Evolutionary conservation across 1,140 invertebrate genomes (phyloP), one percentile per base, ranked within the genome.

Genomic region (Panagrolaimus sp.): DNA sequence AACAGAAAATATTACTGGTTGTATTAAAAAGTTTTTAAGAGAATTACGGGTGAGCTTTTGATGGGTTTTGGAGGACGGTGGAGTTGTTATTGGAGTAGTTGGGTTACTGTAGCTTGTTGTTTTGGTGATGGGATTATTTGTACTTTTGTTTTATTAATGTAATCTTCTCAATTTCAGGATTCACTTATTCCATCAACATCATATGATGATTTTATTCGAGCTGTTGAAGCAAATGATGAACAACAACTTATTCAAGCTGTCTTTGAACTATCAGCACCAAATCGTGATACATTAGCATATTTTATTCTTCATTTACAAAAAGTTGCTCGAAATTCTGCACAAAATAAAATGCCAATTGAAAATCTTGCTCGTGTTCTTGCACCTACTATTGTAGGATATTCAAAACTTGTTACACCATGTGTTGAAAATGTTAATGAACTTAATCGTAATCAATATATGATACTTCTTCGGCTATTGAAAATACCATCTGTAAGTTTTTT

Each of bases 231-330:
- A 9, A 87, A 88, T 77, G 81, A 85, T 20, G 20, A n/a, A 20
- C 51, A 57, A 31, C 85, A 85, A 31, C 72, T 92, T 25, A 88
- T 88, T 79, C 86, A 89, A 73, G 87, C 88, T 1, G 87, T 94
- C 69, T 86, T 87, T 14, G 86, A 89, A 70, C 82, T 95, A 45
- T 92, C 92, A 4, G 87, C 88, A 66, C 88, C 92, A 0, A 94
- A 95, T 84, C 86, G 90, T 38, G 91, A 95, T 79, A 93, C 91
- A 0, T 82, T 95, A 25, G 91, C 92, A 1, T 94, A 89, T 78
- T 80, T 95, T 2, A 87, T 92, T 46, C 81, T 92, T 4, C 92
- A 95, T 85, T 87, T 93, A 47, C 90, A 91, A 83, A 88, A 72
- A 48, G 77, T 78, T 31, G 73, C 74, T 4, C 45, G 31, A 23